Conservation (phyloP, 92 coral and sea anemone species). For the Siderastrea siderea region DNA sequence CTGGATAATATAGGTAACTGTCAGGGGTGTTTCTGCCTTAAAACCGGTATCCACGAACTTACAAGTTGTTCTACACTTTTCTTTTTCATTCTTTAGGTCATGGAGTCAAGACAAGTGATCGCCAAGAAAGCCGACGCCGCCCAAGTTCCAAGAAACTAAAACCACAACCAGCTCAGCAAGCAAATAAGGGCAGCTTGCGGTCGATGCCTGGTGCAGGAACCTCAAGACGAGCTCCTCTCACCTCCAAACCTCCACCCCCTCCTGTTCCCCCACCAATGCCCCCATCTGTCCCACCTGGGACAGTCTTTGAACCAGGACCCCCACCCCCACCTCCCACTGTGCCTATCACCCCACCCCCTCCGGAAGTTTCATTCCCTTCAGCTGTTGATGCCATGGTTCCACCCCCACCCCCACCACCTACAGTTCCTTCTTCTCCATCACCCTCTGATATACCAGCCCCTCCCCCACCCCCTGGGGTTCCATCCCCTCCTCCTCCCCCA, state of each 20-base stretch:
- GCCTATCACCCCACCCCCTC: conserved; percentile 40
- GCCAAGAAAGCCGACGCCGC: conserved; percentile 61
- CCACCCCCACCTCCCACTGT: conserved; percentile 67
- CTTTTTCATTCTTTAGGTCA: conserved; percentile 63
- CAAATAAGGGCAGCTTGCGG: conserved; percentile 16
- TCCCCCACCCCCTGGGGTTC: conserved; percentile 44
- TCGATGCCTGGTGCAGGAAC: conserved; percentile 24
- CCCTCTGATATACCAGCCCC: conserved; percentile 35
- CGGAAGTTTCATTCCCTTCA: conserved; percentile 64
- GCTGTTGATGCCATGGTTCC: conserved; percentile 74
- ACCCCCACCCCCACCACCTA: conserved; percentile 91
- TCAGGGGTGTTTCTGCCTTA: not conserved
- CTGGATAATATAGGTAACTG: conserved; percentile 87
- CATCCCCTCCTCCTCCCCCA: conserved; percentile 37
- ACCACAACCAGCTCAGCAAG: conserved; percentile 42
- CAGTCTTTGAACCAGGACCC: conserved; percentile 52
- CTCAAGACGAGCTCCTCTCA: conserved; percentile 62
- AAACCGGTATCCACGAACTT: not conserved
- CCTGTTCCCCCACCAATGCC: conserved; percentile 94
- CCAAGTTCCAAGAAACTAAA: conserved; percentile 63
- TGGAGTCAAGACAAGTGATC: conserved; percentile 78
- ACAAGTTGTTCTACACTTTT: not conserved
- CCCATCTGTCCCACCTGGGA: conserved; percentile 86
- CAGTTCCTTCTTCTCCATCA: conserved; percentile 57
- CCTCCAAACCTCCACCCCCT: conserved; percentile 78